phyloP scores from a whole-genome alignment of 1,140 invertebrate genomes.

The Drusus annulatus region DNA sequence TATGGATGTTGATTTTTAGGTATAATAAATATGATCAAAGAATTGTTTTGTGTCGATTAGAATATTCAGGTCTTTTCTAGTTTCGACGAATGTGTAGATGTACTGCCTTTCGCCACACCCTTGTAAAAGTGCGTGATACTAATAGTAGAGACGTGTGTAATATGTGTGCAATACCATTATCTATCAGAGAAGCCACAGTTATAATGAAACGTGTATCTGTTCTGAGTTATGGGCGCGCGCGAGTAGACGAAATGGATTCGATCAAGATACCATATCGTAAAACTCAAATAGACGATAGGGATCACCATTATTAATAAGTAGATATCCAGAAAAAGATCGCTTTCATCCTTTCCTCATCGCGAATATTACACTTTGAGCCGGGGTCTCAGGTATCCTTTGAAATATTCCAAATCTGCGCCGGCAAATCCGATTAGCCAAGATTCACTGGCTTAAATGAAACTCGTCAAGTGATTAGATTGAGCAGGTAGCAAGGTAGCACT shows the following conservation, averaged over 20 bases:
- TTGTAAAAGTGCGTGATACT: too few relatives aligned
- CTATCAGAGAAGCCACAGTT: too few relatives aligned
- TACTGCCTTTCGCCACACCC: too few relatives aligned
- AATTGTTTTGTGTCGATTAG: too few relatives aligned
- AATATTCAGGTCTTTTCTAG: too few relatives aligned
- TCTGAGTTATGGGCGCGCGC: too few relatives aligned
- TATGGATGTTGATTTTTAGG: too few relatives aligned
- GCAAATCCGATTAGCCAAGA: conserved; percentile 49
- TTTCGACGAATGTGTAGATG: too few relatives aligned
- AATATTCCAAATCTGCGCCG: conserved; percentile 18
- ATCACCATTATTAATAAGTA: conserved; percentile 22
- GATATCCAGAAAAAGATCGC: conserved; percentile 10
- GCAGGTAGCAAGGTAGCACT: neutral
- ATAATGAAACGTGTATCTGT: too few relatives aligned
- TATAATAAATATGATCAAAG: too few relatives aligned
- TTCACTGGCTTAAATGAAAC: conserved; percentile 49
- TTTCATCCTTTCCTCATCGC: conserved; percentile 1
- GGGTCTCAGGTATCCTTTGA: conserved; percentile 18
- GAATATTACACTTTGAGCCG: neutral
- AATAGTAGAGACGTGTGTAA: too few relatives aligned
- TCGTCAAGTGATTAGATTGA: conserved; percentile 41
- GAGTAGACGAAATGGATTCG: neutral
- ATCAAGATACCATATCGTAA: neutral
- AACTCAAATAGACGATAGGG: neutral
- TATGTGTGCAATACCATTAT: too few relatives aligned